Percentiles rank a stretch among this genome's conserved stretches.
phyloP scores from a whole-genome alignment of 2,113 vertebrate species.

The Dasyprocta punctata region DNA sequence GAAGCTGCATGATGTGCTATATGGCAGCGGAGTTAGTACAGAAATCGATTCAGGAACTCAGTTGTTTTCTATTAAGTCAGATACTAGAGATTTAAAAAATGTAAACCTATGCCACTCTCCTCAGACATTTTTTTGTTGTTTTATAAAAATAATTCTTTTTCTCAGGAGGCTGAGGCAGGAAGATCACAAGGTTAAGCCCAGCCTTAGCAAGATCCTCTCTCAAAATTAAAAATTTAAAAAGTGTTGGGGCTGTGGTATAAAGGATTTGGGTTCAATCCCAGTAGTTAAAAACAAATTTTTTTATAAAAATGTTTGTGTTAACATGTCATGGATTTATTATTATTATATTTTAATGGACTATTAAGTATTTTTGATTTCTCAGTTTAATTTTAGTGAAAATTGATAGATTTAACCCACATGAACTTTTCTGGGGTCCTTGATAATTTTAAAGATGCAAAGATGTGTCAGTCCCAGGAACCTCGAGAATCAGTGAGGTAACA shows the following conservation, averaged over 20 bases:
- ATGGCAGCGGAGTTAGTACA: neutral
- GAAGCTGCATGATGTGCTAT: neutral
- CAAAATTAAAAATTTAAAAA: neutral
- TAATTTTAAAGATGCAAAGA: neutral
- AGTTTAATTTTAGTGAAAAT: slow-evolving; percentile 6
- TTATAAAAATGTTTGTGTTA: neutral
- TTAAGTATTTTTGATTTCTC: neutral
- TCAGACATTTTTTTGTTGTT: neutral
- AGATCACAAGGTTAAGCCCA: neutral
- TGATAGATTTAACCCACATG: neutral
- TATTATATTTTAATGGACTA: neutral
- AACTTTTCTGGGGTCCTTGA: neutral
- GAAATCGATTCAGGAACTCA: neutral
- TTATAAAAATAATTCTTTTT: neutral
- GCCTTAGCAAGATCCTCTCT: neutral
- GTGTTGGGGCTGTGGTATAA: neutral
- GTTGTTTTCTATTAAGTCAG: neutral
- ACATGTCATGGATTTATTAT: neutral
- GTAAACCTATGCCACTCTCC: neutral
- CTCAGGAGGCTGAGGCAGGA: neutral
- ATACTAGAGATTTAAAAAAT: neutral
- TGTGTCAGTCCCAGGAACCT: neutral
- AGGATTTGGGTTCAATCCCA: neutral
- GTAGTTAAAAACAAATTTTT: neutral
- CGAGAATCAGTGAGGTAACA: neutral